Percentiles rank a stretch among this genome's conserved stretches.
These are phyloP conservation scores for Neodontobutis hainanensis DNA, from an alignment of 2,113 vertebrate genomes.

Conservation along the genomic window DNA sequence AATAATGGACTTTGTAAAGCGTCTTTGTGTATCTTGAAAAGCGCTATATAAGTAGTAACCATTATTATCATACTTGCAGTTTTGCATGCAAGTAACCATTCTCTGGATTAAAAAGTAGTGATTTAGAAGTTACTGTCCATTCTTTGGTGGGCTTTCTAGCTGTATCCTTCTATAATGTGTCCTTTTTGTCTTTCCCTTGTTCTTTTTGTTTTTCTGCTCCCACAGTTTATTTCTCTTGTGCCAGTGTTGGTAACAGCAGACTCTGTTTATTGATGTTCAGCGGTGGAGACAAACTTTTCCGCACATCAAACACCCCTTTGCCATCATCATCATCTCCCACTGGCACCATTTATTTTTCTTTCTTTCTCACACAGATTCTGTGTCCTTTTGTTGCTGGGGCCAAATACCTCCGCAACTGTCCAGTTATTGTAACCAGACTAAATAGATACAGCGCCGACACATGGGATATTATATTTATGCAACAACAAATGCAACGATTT, in stretches of 20 bases:
- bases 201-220: slow-evolving; percentile 14
- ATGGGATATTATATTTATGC: neutral
- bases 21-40: too few relatives aligned
- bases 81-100: slow-evolving; percentile 11
- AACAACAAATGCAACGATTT: slow-evolving; percentile 25
- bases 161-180: neutral
- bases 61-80: neutral
- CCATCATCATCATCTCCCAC: slow-evolving; percentile 55
- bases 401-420: neutral
- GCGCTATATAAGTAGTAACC: neutral
- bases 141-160: neutral
- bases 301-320: slow-evolving; percentile 58
- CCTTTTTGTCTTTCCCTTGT: slow-evolving; percentile 3
- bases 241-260: slow-evolving; percentile 57
- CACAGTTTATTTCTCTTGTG: slow-evolving; percentile 65
- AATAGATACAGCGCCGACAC: neutral
- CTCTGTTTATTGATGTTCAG: slow-evolving; percentile 64
- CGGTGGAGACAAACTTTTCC: slow-evolving; percentile 57
- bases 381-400: slow-evolving; percentile 11
- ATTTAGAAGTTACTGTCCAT: neutral
- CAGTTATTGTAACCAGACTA: slow-evolving; percentile 5
- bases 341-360: slow-evolving; percentile 51
- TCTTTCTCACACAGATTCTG: slow-evolving; percentile 25
- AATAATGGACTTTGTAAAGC: too few relatives aligned
- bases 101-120: neutral